Base-by-base conservation (phyloP, 2,888 invertebrate species). In the Heliconius aoede region DNA sequence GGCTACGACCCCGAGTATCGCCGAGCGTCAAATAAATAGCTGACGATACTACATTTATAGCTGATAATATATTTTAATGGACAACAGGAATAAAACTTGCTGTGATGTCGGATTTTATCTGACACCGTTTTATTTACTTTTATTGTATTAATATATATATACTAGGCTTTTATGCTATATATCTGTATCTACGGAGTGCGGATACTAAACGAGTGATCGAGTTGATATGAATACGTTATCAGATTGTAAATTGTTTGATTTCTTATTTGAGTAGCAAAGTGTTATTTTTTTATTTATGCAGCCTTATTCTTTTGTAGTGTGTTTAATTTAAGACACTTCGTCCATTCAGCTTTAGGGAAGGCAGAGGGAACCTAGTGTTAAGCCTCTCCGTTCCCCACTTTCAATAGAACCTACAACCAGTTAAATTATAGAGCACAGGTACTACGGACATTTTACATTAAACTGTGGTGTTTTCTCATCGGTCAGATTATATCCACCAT, bases 11-110 rank as follows among this genome's bases (percentile, higher is more conserved):
- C 3, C 7, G 8, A 46, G 89, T 90, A 91, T 90, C 90, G 88
- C 85, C 88, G 85, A 89, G 87, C 86, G 87, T 87, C 82, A 87
- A 90, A 91, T 92, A 91, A 92, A 92, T 91, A 89, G 90, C 89
- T 89, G 89, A 88, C 89, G 90, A 90, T 88, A 89, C 87, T 86
- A 88, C 91, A 91, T 91, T 91, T 91, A 91, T 91, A 87, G 86
- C 86, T 89, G 88, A 90, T 90, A 90, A 90, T 91, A 90, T 90
- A 91, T 90, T 91, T 91, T 91, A 90, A 91, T 89, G 87, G 85
- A 83, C 81, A 83, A 85, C 46, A 86, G 78, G 73, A 77, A 77
- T 65, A 72, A 64, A 76, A 72, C 67, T 78, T 69, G 79, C 68
- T 58, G 67, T 75, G 72, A 77, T 76, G 73, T 71, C 64, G 65